Evolutionary conservation across 2,888 invertebrate species (phyloP).

Genomic region (Tachystola acroxantha): DNA sequence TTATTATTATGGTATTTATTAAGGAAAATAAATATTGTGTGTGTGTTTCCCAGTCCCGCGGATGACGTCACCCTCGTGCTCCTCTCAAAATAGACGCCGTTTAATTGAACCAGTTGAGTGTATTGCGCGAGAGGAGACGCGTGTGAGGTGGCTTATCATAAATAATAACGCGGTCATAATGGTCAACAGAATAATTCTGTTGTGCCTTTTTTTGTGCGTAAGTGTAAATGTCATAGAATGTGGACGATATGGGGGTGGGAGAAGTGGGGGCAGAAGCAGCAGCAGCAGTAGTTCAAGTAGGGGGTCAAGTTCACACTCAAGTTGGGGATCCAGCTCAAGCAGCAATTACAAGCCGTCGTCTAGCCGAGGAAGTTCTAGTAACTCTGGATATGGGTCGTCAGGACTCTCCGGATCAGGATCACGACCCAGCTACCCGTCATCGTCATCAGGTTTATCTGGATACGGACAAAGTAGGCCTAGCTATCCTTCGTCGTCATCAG

Average conservation of each 20-base stretch:
- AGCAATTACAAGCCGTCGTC: slow-evolving; percentile 11
- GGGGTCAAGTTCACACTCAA: not conserved
- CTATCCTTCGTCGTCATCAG: slow-evolving; percentile 10
- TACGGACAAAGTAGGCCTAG: not conserved
- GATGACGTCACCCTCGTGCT: slow-evolving; percentile 11
- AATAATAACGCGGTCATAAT: slow-evolving; percentile 26
- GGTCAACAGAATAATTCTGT: slow-evolving; percentile 49
- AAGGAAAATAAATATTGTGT: too few species aligned
- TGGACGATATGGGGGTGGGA: slow-evolving; percentile 22
- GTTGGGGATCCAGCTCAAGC: slow-evolving; percentile 6
- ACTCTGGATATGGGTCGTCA: slow-evolving; percentile 3
- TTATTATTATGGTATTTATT: too few species aligned
- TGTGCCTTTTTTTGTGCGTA: slow-evolving; percentile 44
- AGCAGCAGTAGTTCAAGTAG: slow-evolving; percentile 2
- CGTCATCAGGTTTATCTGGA: not conserved
- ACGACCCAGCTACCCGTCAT: too few species aligned
- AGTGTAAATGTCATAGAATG: slow-evolving; percentile 36
- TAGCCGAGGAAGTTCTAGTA: slow-evolving; percentile 2
- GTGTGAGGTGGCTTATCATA: not conserved
- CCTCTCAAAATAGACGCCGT: not conserved
- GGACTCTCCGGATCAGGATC: slow-evolving; percentile 16
- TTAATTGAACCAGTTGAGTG: slow-evolving; percentile 23
- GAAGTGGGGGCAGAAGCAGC: slow-evolving; percentile 22
- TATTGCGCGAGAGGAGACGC: not conserved
- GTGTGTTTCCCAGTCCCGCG: not conserved